Base-by-base conservation (phyloP, 2,797 vertebrate species). In the Eulemur mongoz region DNA sequence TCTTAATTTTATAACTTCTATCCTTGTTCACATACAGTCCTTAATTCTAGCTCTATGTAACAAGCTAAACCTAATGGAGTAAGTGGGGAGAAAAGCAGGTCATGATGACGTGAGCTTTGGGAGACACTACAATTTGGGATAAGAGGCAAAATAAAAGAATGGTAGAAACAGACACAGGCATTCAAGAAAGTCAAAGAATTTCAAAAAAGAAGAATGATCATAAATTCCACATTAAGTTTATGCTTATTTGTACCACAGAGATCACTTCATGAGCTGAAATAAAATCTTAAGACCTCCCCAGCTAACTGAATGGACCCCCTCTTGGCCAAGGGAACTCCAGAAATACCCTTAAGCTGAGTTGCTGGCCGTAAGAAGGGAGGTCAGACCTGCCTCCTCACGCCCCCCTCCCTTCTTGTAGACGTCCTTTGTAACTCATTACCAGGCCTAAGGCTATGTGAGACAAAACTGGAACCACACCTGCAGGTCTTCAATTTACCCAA, bases 131-230 rank as follows among this genome's bases (percentile, higher is more conserved):
- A 30, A 27, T 30, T 61, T 81, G 61, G 12, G 9, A 1, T 52
- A 65, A 81, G 38, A 85, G 5, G 13, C 38, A 84, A 89, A 91
- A 67, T 72, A 4, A 82, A 82, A 83, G 25, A 75, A 6, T 45
- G 78, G 27, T 1, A 35, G 32, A 27, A 95, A 93, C 52, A 43
- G 23, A 94, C 17, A n/a, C 32, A 50, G 40, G 63, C 22, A 76
- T 91, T 96, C 14, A 95, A 90, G 20, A 89, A 96, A 93, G n/a
- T 27, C 32, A 93, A 93, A 76, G 35, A 84, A 72, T 85, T 93
- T 82, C 22, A 85, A 85, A 48, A 65, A 90, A 96, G 38, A 84
- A 13, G 9, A 7, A 76, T 32, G 54, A 81, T 18, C 14, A 35
- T 11, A 18, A 79, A 11, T n/a, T 75, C 72, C 30, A 63, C 61